A percentile compares a stretch with the other conserved stretches of the same genome.
Conservation (phyloP, 2,113 vertebrate genomes). For the Stercorarius parasiticus region DNA sequence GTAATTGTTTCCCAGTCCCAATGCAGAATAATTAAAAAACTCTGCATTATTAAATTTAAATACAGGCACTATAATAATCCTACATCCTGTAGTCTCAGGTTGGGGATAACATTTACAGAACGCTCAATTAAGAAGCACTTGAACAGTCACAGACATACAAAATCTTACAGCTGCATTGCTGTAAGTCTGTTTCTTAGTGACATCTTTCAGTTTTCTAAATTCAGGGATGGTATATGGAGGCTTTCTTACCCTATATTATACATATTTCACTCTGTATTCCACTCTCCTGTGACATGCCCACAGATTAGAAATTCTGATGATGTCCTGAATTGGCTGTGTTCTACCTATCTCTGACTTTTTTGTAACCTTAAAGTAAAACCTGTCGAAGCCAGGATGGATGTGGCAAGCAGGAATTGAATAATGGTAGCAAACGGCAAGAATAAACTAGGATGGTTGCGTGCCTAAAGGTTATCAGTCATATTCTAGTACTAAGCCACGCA, state of each 20-base stretch:
- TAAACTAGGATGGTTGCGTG: not conserved
- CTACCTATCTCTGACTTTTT: not conserved
- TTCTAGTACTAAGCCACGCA: not conserved
- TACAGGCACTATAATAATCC: not conserved
- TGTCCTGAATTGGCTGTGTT: not conserved
- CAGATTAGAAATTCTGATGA: not conserved
- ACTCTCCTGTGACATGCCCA: not conserved
- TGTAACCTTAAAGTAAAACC: not conserved
- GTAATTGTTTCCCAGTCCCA: not conserved
- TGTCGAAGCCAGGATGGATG: not conserved
- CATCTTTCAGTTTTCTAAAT: not conserved
- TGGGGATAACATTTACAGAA: not conserved
- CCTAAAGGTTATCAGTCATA: not conserved
- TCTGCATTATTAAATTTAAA: slow-evolving; percentile 22
- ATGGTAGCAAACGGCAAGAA: not conserved
- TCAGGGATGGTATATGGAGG: not conserved
- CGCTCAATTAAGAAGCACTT: not conserved
- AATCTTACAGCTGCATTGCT: not conserved
- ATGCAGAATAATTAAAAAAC: not conserved
- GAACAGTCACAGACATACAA: not conserved
- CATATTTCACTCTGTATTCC: not conserved
- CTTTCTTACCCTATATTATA: not conserved
- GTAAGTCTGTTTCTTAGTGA: not conserved
- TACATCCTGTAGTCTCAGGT: not conserved
- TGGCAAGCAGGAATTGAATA: not conserved